These are phyloP conservation scores for Okapia johnstoni DNA, from an alignment of 2,113 vertebrate species.

Conservation along the genomic window DNA sequence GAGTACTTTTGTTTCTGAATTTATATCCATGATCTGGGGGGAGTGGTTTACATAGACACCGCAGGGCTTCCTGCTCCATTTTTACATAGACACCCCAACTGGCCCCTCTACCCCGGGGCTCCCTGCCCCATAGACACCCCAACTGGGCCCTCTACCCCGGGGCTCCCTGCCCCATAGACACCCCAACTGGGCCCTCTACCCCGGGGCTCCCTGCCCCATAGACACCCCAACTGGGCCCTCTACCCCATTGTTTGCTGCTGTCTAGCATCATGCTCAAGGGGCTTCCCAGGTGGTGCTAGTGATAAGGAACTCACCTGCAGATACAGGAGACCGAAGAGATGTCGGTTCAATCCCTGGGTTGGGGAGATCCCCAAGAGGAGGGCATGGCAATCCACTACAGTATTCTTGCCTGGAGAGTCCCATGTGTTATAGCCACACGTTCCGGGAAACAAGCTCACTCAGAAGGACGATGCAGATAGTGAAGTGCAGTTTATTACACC, in stretches of 20 bases:
- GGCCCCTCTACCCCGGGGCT: neutral
- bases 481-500: no score
- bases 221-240: no score
- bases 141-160: neutral
- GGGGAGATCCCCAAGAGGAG: neutral
- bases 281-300: neutral
- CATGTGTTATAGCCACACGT: no score
- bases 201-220: no score
- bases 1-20: neutral
- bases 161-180: no score
- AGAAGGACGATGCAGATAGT: no score
- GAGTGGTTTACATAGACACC: accelerated
- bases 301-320: neutral
- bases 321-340: neutral
- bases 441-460: no score
- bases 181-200: neutral
- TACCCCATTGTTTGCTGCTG: accelerated
- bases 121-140: no score
- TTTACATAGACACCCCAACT: neutral
- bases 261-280: neutral
- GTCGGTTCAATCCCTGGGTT: neutral
- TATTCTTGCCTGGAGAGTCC: neutral
- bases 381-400: neutral
- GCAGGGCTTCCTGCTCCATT: neutral
- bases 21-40: neutral